These are phyloP conservation scores for Poicephalus meyeri DNA, from an alignment of 2,113 vertebrate species.

Conservation along the genomic window DNA sequence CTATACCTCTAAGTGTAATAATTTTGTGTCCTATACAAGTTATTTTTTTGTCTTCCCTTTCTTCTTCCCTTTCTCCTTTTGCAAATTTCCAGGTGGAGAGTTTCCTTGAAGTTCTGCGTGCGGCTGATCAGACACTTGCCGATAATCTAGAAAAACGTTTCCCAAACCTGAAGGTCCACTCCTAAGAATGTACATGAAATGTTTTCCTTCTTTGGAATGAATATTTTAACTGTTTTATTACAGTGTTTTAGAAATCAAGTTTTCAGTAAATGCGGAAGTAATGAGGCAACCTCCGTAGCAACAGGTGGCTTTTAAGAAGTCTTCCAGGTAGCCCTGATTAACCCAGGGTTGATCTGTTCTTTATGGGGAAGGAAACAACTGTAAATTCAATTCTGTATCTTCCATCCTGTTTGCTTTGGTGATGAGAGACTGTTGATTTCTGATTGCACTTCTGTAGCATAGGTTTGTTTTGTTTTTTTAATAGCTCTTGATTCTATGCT, in stretches of 20 bases:
- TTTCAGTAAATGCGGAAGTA: not conserved
- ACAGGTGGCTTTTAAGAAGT: not conserved
- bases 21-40: not conserved
- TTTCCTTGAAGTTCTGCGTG: constrained; percentile 80
- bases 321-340: not conserved
- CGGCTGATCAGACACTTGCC: constrained; percentile 83
- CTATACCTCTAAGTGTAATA: not conserved
- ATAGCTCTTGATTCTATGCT: not conserved
- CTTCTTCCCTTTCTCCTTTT: not conserved
- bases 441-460: not conserved
- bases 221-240: constrained; percentile 20
- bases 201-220: constrained; percentile 13
- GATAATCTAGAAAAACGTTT: constrained; percentile 78
- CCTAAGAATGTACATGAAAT: constrained; percentile 23
- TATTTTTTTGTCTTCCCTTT: not conserved
- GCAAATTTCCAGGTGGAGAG: constrained; percentile 80
- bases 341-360: not conserved
- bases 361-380: not conserved
- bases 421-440: not conserved
- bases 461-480: not conserved
- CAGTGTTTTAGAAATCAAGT: not conserved
- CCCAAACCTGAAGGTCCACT: constrained; percentile 72
- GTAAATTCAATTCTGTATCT: not conserved
- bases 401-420: constrained; percentile 1
- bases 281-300: not conserved